Base-by-base conservation (phyloP, 2,888 invertebrate genomes). In the Melipona bicolor region DNA sequence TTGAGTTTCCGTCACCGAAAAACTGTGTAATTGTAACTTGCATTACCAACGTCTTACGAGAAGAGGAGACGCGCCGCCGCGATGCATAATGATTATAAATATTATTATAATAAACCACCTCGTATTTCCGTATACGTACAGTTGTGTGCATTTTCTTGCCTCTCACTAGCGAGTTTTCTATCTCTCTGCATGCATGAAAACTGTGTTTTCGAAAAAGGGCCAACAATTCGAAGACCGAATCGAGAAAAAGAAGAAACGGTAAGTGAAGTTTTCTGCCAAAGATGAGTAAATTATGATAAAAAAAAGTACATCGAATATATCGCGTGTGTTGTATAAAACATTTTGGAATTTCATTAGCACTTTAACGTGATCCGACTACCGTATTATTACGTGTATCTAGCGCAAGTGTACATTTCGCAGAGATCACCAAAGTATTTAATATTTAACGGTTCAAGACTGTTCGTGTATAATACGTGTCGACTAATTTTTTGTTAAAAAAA, bases 31-130 rank as follows among this genome's bases (percentile, higher is more conserved):
- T 83, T 78, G 83, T 83, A 78, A 77, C 74, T 86, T 85, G 86
- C 86, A 84, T 83, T 62, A 79, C 68, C 62, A 84, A 77, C 72
- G 78, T 75, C 83, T 80, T 73, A 70, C 71, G 87, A 83, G 80
- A 77, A 79, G 77, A 81, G 83, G 76, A 88, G 81, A 89, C 89
- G 90, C 88, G 90, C 90, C 90, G 91, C 91, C 92, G 92, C 90
- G 90, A 93, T 91, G 91, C 92, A 92, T 89, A 92, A 92, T 92
- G 91, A 93, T 91, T 93, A 94, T 93, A 93, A 94, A 94, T 93
- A 93, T 92, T 92, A 94, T 93, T 94, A 94, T 92, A 94, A 94
- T 94, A 94, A 94, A 94, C 94, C 93, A 94, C 92, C 94, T 94
- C 93, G 94, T 94, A 94, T 94, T 94, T 94, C 94, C 93, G 93